These are phyloP conservation scores for Myiothlypis chrysogaster DNA, from an alignment of 2,797 vertebrate genomes.

Conservation along the genomic window DNA sequence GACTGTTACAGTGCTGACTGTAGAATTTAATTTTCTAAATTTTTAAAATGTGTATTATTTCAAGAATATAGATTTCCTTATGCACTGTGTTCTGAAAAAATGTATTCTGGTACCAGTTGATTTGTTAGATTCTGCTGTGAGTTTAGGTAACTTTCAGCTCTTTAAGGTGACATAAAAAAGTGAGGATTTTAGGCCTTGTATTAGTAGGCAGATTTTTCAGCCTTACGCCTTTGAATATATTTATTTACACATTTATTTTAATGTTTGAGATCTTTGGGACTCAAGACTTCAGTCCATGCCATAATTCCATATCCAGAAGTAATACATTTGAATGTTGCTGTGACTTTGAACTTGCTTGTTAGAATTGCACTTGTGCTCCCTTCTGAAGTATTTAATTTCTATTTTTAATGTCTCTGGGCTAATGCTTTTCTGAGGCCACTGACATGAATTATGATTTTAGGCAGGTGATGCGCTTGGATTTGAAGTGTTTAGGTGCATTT, in stretches of 20 bases:
- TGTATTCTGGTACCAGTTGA: not conserved
- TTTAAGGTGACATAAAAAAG: not conserved
- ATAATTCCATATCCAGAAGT: not conserved
- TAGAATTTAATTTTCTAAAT: not conserved
- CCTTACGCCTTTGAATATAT: not conserved
- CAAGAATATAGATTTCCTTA: not conserved
- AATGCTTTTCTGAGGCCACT: not conserved
- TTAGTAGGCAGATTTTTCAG: not conserved
- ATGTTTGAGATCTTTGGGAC: not conserved
- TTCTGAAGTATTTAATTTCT: not conserved
- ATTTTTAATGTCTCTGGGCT: not conserved
- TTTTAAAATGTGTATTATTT: not conserved
- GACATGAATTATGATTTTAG: not conserved
- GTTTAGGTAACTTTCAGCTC: not conserved
- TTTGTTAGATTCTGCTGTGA: not conserved
- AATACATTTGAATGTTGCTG: not conserved
- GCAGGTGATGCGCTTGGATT: not conserved
- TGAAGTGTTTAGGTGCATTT: not conserved
- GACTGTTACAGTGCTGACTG: not conserved
- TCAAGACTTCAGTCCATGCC: not conserved
- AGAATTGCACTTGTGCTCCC: rapidly evolving
- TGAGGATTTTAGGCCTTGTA: not conserved
- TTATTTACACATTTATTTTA: not conserved
- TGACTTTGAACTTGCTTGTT: not conserved
- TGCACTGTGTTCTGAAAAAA: not conserved